phyloP scores from a whole-genome alignment of 2,113 vertebrate species.

The Rhinichthys klamathensis region DNA sequence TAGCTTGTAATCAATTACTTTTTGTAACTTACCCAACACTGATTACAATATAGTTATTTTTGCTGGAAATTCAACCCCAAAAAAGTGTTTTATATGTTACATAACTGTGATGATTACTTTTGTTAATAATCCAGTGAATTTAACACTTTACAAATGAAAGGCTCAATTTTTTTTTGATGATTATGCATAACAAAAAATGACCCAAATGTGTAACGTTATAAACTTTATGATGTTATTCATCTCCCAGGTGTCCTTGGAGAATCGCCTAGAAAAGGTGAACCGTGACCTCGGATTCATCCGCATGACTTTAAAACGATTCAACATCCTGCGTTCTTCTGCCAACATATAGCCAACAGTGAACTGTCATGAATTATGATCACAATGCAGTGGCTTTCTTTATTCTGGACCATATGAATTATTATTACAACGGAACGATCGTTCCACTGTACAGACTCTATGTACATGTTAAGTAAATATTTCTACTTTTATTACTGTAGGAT shows the following conservation, averaged over 20 bases:
- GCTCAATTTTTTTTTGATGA: neutral
- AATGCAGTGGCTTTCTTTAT: neutral
- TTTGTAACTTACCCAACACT: no score
- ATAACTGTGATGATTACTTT: no score
- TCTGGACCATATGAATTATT: conserved; percentile 11
- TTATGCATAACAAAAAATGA: neutral
- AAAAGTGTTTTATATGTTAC: neutral
- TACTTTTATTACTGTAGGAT: conserved; percentile 71
- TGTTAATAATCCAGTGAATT: no score
- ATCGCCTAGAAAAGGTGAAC: conserved; percentile 90
- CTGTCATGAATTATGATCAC: conserved; percentile 45
- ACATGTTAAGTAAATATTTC: conserved; percentile 64
- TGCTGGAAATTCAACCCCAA: neutral
- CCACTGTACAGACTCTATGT: conserved; percentile 66
- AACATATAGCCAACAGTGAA: conserved; percentile 81
- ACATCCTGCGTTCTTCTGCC: conserved; percentile 88
- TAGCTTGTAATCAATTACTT: no score
- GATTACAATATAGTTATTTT: neutral
- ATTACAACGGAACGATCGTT: conserved; percentile 25
- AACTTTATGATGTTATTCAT: neutral
- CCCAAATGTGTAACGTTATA: neutral
- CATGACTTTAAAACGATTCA: conserved; percentile 94
- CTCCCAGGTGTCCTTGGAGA: conserved; percentile 89
- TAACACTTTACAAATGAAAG: neutral
- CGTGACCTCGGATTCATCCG: conserved; percentile 90